phyloP scores from a whole-genome alignment of 2,113 vertebrate genomes.

The Halcyon malimbica region DNA sequence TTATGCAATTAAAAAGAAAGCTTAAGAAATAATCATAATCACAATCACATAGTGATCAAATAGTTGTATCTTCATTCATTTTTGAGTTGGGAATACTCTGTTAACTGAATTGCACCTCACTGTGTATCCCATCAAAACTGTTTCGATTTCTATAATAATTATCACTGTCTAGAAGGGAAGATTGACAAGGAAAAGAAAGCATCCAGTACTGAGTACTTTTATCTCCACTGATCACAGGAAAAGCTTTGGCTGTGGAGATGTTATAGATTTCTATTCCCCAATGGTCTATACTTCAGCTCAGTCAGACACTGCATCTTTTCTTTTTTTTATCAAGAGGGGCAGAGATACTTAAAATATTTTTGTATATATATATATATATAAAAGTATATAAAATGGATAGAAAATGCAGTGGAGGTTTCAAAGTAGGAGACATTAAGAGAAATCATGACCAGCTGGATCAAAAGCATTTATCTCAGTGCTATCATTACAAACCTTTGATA shows the following conservation, averaged over 20 bases:
- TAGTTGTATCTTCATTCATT: neutral
- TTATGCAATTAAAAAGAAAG: neutral
- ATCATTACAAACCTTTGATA: slow-evolving; percentile 11
- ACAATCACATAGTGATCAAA: neutral
- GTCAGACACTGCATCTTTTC: neutral
- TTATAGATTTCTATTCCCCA: neutral
- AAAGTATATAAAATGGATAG: neutral
- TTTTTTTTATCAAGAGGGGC: neutral
- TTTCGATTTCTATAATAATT: neutral
- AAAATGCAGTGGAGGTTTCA: neutral
- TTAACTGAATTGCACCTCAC: neutral
- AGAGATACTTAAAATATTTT: neutral
- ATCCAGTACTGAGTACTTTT: neutral
- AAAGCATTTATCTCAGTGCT: neutral
- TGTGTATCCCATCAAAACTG: neutral
- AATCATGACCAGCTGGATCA: neutral
- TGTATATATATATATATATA: neutral
- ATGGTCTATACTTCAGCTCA: neutral
- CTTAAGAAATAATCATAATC: neutral
- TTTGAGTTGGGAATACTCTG: neutral
- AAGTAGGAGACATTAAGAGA: neutral
- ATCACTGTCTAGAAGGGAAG: neutral
- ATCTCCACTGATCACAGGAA: neutral
- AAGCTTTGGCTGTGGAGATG: neutral
- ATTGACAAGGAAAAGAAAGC: neutral